Evolutionary conservation across 1,140 invertebrate species (phyloP).

Genomic region (Drosophila santomea): DNA sequence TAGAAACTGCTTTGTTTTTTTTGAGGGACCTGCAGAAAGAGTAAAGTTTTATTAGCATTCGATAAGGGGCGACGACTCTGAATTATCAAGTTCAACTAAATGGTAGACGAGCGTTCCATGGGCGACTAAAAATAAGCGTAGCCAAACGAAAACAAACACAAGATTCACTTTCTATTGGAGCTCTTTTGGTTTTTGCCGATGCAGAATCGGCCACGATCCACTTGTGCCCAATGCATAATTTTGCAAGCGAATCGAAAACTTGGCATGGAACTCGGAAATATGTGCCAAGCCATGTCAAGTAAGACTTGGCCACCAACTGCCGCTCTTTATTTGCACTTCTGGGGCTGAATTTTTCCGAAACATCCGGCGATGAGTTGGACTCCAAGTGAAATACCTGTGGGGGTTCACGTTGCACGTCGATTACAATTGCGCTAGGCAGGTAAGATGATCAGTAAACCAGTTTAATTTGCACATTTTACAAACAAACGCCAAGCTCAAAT

Average conservation of each 20-base stretch:
- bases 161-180: conserved; percentile 49
- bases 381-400: neutral
- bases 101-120: conserved; percentile 5
- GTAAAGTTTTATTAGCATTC: conserved; percentile 13
- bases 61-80: conserved; percentile 12
- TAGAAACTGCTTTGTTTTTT: conserved; percentile 18
- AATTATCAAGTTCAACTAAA: conserved; percentile 19
- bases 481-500: conserved; percentile 24
- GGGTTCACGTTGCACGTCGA: conserved; percentile 10
- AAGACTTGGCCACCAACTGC: conserved; percentile 19
- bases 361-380: conserved; percentile 1
- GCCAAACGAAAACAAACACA: conserved; percentile 11
- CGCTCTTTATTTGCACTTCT: neutral
- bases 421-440: neutral
- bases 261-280: conserved; percentile 27
- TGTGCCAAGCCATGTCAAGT: conserved; percentile 20
- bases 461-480: conserved; percentile 51
- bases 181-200: conserved; percentile 10
- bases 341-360: neutral
- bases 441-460: conserved; percentile 34
- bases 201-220: conserved; percentile 26
- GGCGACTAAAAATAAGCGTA: conserved; percentile 18
- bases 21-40: conserved; percentile 22
- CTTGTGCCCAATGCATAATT: conserved; percentile 53
- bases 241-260: conserved; percentile 34